Evolutionary conservation across 2,888 invertebrate species (phyloP).

Genomic region (Meta bourneti): DNA sequence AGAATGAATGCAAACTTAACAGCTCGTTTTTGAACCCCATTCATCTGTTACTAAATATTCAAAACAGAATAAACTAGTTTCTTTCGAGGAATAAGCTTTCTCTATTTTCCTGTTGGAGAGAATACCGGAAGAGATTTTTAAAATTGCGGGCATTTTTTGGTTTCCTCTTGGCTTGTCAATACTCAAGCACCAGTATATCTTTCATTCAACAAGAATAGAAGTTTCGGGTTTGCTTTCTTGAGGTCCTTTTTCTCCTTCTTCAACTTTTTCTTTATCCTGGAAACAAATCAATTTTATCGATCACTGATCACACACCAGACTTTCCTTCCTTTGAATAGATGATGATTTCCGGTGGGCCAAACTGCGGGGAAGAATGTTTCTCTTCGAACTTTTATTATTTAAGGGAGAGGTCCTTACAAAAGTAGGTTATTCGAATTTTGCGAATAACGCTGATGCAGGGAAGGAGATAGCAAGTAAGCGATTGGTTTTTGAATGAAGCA

Average conservation of each 20-base stretch:
- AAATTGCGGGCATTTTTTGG: background rate
- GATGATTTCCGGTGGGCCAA: background rate
- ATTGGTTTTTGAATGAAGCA: no score
- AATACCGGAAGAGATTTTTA: background rate
- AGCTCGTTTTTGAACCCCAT: no score
- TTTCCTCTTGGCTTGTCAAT: background rate
- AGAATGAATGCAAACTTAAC: no score
- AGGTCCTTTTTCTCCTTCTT: background rate
- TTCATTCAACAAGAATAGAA: background rate
- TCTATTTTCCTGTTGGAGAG: background rate
- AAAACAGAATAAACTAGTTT: background rate
- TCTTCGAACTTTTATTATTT: no score
- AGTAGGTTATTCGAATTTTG: no score
- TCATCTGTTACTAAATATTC: background rate
- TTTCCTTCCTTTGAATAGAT: background rate
- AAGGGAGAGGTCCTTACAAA: no score
- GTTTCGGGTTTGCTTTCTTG: background rate
- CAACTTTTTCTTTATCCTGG: background rate
- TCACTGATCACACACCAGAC: background rate
- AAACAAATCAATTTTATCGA: slow-evolving; percentile 1
- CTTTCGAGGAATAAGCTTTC: background rate
- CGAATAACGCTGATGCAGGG: no score
- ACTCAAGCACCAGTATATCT: background rate
- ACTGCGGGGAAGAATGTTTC: no score
- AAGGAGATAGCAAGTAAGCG: no score